Evolutionary conservation across 2,888 invertebrate species (phyloP).

Genomic region (Sabatieria punctata): DNA sequence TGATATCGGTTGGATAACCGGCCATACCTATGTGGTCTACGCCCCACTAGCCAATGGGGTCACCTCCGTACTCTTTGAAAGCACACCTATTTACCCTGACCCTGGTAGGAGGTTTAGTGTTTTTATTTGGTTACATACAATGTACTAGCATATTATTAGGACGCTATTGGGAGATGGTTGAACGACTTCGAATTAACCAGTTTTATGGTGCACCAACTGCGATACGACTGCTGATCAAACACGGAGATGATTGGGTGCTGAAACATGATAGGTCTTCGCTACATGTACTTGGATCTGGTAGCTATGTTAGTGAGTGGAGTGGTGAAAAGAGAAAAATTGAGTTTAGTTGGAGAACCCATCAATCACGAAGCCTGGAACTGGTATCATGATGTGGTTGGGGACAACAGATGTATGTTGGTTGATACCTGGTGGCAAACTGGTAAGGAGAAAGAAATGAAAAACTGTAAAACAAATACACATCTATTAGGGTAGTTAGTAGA

Average conservation of each 20-base stretch:
- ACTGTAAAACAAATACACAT: too few species aligned
- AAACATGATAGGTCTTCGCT: conserved; percentile 48
- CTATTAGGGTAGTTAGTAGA: too few species aligned
- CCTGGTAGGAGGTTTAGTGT: too few species aligned
- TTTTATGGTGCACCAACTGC: conserved; percentile 98
- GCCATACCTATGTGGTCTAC: conserved; percentile 53
- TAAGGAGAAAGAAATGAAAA: too few species aligned
- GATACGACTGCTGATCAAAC: conserved; percentile 85
- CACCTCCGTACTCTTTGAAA: conserved; percentile 76
- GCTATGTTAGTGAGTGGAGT: too few species aligned
- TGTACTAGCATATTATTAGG: too few species aligned
- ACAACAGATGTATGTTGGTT: conserved; percentile 53
- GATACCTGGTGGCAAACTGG: conserved; percentile 99
- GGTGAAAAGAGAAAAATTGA: too few species aligned
- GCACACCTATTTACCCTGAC: conserved; percentile 82
- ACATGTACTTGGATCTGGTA: conserved; percentile 67
- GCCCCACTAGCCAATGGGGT: conserved; percentile 84
- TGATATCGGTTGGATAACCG: conserved; percentile 68
- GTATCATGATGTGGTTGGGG: conserved; percentile 38
- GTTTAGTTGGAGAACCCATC: conserved; percentile 96
- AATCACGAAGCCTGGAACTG: conserved; percentile 95
- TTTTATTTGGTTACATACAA: too few species aligned
- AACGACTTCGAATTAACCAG: conserved; percentile 49
- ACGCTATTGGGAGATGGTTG: conserved; percentile 40
- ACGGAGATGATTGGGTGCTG: conserved; percentile 64